Percentiles rank a stretch among this genome's conserved stretches.
Evolutionary conservation across 2,113 vertebrate genomes (phyloP).

Genomic region (Thomomys bottae): DNA sequence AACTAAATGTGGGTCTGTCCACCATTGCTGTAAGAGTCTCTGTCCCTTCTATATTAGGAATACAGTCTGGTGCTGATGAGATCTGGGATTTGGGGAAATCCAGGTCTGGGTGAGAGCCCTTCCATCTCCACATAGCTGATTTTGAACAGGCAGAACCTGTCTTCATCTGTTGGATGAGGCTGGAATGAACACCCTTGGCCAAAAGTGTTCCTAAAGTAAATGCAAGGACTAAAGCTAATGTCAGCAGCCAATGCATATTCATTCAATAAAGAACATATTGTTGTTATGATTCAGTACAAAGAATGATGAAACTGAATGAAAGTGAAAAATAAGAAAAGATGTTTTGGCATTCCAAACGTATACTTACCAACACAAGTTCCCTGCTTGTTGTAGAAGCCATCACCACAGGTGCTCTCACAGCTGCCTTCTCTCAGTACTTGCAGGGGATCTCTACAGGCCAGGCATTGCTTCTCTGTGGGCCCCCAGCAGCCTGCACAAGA

Average conservation of each 20-base stretch:
- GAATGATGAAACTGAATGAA: background rate
- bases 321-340: background rate
- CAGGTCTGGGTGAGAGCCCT: background rate
- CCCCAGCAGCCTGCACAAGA: slow-evolving; percentile 91
- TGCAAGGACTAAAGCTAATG: background rate
- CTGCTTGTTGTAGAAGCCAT: slow-evolving; percentile 86
- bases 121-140: background rate
- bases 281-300: background rate
- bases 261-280: background rate
- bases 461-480: slow-evolving; percentile 86
- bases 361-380: slow-evolving; percentile 89
- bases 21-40: background rate
- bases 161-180: background rate
- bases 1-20: background rate
- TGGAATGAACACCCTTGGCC: background rate
- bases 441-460: slow-evolving; percentile 86
- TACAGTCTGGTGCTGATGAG: accelerated
- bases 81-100: background rate
- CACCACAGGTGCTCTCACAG: slow-evolving; percentile 89
- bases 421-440: slow-evolving; percentile 85
- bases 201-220: background rate
- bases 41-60: background rate
- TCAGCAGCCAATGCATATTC: background rate
- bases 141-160: background rate
- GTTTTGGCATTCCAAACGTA: no score